phyloP scores from a whole-genome alignment of 2,888 invertebrate genomes.

The Brenthis daphne region DNA sequence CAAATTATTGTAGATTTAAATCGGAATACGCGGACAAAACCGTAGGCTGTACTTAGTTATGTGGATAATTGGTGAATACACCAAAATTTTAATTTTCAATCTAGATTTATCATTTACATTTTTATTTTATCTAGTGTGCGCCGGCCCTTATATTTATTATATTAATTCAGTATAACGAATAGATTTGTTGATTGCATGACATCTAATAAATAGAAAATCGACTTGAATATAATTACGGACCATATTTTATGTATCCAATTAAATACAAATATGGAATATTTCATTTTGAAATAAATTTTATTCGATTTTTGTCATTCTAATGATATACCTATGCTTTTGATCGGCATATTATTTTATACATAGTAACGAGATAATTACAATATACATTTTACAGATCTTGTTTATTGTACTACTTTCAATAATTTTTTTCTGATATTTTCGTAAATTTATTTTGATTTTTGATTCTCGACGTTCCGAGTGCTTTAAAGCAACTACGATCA shows the following conservation, averaged over 20 bases:
- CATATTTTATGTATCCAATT: slow-evolving; percentile 14
- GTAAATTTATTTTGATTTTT: too few species aligned
- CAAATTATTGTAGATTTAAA: too few species aligned
- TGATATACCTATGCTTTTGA: background rate
- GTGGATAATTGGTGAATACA: too few species aligned
- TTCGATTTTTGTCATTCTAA: background rate
- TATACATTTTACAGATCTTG: too few species aligned
- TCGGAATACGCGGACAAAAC: too few species aligned
- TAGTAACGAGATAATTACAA: background rate
- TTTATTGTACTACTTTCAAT: too few species aligned
- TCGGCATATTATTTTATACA: background rate
- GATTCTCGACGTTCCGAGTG: background rate
- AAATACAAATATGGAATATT: slow-evolving; percentile 6
- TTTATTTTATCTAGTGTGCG: background rate
- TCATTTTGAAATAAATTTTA: background rate
- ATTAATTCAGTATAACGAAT: slow-evolving; percentile 10
- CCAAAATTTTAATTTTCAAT: background rate
- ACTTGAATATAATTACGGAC: slow-evolving; percentile 2
- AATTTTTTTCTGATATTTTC: too few species aligned
- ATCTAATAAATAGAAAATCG: slow-evolving; percentile 9
- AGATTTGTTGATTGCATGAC: slow-evolving; percentile 16
- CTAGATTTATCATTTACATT: background rate
- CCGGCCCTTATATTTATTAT: slow-evolving; percentile 6
- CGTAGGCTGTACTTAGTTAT: too few species aligned
- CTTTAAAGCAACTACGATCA: too few species aligned